These are phyloP conservation scores for Salvelinus namaycush DNA, from an alignment of 2,113 vertebrate genomes.

Conservation along the genomic window DNA sequence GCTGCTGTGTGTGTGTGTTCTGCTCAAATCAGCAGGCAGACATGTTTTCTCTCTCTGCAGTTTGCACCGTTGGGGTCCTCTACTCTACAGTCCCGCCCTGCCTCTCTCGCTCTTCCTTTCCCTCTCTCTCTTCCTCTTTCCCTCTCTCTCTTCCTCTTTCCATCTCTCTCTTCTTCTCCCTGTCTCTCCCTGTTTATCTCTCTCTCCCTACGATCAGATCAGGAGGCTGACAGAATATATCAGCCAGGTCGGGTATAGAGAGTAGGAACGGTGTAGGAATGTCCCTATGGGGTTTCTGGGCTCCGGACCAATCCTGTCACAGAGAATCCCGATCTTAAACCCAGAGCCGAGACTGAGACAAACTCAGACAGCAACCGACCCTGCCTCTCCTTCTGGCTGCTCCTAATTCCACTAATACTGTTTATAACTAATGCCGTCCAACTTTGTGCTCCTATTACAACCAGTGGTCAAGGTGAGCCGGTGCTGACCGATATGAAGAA, in stretches of 20 bases:
- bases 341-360: slow-evolving; percentile 24
- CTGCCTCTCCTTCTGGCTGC: slow-evolving; percentile 10
- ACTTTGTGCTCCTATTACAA: too few relatives aligned
- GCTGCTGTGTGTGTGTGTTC: too few relatives aligned
- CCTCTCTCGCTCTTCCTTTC: too few relatives aligned
- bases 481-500: too few relatives aligned
- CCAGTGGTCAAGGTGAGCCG: too few relatives aligned
- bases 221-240: slow-evolving; percentile 41
- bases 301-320: slow-evolving; percentile 39
- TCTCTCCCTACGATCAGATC: slow-evolving; percentile 1
- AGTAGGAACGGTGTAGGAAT: slow-evolving; percentile 18
- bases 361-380: slow-evolving; percentile 8
- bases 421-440: background rate
- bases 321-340: slow-evolving; percentile 29
- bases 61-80: slow-evolving; percentile 47
- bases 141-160: too few relatives aligned
- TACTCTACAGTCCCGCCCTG: slow-evolving; percentile 11
- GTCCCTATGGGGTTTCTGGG: slow-evolving; percentile 34
- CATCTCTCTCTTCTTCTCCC: too few relatives aligned
- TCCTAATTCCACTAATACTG: slow-evolving; percentile 21
- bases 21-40: slow-evolving; percentile 53
- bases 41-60: slow-evolving; percentile 45
- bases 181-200: too few relatives aligned
- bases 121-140: too few relatives aligned
- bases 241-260: slow-evolving; percentile 19